phyloP scores from a whole-genome alignment of 2,797 vertebrate species.

The Esox masquinongy region DNA sequence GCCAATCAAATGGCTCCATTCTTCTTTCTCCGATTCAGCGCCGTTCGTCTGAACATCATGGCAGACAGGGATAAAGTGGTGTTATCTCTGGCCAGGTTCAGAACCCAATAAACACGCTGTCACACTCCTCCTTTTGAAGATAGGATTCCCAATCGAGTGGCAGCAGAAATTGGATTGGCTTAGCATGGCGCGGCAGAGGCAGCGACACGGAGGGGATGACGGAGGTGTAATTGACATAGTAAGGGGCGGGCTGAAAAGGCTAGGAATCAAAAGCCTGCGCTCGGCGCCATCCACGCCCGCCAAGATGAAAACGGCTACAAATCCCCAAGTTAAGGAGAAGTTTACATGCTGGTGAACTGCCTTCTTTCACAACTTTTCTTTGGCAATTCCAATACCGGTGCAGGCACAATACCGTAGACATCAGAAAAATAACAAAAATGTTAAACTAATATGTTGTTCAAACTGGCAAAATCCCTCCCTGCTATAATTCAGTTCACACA shows the following conservation, averaged over 20 bases:
- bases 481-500: neutral
- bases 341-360: neutral
- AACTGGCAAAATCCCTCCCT: neutral
- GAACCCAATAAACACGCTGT: slow-evolving; percentile 62
- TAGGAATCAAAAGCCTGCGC: slow-evolving; percentile 45
- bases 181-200: slow-evolving; percentile 42
- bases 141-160: slow-evolving; percentile 52
- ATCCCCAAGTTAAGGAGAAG: slow-evolving; percentile 18
- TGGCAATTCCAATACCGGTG: too few species aligned
- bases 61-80: slow-evolving; percentile 48
- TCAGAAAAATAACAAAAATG: too few species aligned
- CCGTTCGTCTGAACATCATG: slow-evolving; percentile 46
- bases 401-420: too few species aligned
- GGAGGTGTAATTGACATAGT: slow-evolving; percentile 65
- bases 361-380: too few species aligned
- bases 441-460: neutral
- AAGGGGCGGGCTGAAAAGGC: slow-evolving; percentile 46
- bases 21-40: slow-evolving; percentile 29
- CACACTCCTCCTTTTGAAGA: slow-evolving; percentile 57
- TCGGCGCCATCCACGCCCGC: slow-evolving; percentile 33
- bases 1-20: slow-evolving; percentile 41
- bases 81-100: slow-evolving; percentile 60
- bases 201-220: slow-evolving; percentile 56
- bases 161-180: slow-evolving; percentile 60
- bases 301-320: slow-evolving; percentile 34